phyloP scores from a whole-genome alignment of 2,888 invertebrate genomes.

The Dryobotodes eremita region DNA sequence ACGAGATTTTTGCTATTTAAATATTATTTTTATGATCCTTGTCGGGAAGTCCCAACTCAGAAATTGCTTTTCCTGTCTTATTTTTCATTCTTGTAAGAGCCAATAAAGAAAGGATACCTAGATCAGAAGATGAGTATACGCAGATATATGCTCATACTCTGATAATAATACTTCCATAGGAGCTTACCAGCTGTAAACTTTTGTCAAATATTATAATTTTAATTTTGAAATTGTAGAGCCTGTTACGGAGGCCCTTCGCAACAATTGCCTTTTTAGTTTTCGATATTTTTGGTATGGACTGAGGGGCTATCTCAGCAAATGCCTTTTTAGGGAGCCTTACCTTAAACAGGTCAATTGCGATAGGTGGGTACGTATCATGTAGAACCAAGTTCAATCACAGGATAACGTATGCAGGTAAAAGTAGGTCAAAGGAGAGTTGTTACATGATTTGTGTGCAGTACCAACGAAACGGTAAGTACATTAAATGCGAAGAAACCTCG shows the following conservation, averaged over 20 bases:
- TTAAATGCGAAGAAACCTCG: slow-evolving; percentile 67
- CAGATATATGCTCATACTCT: not conserved
- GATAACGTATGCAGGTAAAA: slow-evolving; percentile 42
- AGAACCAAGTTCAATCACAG: slow-evolving; percentile 39
- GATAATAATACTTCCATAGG: not conserved
- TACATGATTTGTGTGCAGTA: slow-evolving; percentile 54
- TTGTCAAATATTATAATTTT: not conserved
- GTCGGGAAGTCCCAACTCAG: not conserved
- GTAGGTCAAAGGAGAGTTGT: slow-evolving; percentile 56
- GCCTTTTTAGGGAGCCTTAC: slow-evolving; percentile 22
- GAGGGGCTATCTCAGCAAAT: slow-evolving; percentile 16
- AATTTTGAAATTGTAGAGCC: slow-evolving; percentile 17
- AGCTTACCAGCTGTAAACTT: not conserved
- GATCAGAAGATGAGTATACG: not conserved
- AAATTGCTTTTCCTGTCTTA: slow-evolving; percentile 6
- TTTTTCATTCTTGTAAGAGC: slow-evolving; percentile 2
- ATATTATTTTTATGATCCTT: slow-evolving; percentile 1
- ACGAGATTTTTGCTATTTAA: slow-evolving; percentile 40
- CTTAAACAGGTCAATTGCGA: slow-evolving; percentile 26
- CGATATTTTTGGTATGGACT: slow-evolving; percentile 15
- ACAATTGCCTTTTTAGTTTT: slow-evolving; percentile 14
- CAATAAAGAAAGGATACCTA: not conserved
- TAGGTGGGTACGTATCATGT: slow-evolving; percentile 18
- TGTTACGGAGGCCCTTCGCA: not conserved
- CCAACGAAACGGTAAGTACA: slow-evolving; percentile 46